Conservation (phyloP, 1,140 invertebrate genomes). For the Babylonia areolata region DNA sequence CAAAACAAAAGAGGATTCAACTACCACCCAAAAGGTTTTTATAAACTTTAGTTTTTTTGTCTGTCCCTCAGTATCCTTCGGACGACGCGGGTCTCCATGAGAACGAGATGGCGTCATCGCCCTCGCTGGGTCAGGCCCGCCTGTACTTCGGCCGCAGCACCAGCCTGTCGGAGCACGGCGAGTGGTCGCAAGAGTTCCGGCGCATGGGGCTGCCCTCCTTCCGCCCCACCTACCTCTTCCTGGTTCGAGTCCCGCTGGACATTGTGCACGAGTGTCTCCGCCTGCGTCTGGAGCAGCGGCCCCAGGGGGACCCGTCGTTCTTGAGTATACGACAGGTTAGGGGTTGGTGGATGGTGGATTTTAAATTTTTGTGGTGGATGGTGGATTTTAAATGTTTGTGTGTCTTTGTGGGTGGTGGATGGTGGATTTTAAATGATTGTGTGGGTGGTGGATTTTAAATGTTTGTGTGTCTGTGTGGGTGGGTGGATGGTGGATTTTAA, state of each 20-base stretch:
- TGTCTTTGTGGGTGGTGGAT: slow-evolving; percentile 38
- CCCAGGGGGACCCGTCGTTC: slow-evolving; percentile 87
- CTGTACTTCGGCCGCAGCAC: slow-evolving; percentile 49
- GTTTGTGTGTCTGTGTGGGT: too few relatives aligned
- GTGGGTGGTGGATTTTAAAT: too few relatives aligned
- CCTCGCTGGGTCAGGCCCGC: slow-evolving; percentile 51
- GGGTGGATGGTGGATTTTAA: too few relatives aligned
- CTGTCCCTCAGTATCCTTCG: slow-evolving; percentile 40
- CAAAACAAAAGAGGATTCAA: too few relatives aligned
- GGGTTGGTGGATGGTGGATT: not conserved
- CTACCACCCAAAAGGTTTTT: too few relatives aligned
- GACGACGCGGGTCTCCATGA: slow-evolving; percentile 45
- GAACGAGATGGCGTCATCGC: slow-evolving; percentile 51
- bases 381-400: too few relatives aligned
- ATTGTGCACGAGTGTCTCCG: slow-evolving; percentile 91
- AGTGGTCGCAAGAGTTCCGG: slow-evolving; percentile 85
- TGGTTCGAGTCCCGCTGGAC: slow-evolving; percentile 86
- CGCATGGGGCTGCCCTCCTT: slow-evolving; percentile 89
- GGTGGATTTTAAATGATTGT: too few relatives aligned
- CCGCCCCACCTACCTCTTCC: slow-evolving; percentile 86
- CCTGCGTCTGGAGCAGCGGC: slow-evolving; percentile 86
- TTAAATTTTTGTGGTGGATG: too few relatives aligned
- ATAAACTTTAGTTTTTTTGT: not conserved
- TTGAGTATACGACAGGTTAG: slow-evolving; percentile 86
- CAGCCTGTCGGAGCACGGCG: slow-evolving; percentile 80